Evolutionary conservation across 2,113 vertebrate species (phyloP).

Genomic region (Myotis lucifugus): DNA sequence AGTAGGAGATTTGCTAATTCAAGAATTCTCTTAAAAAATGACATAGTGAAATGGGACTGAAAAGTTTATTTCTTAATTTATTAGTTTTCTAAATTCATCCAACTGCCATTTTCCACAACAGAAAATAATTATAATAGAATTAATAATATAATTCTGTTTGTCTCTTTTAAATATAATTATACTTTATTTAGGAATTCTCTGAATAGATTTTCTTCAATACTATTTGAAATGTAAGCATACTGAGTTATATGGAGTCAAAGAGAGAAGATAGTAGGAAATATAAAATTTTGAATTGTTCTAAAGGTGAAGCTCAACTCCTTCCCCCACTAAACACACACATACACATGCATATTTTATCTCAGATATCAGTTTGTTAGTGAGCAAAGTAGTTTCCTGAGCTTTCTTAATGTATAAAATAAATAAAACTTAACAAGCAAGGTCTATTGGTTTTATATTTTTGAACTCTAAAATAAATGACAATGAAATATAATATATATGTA

Average conservation of each 20-base stretch:
- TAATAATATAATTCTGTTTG: not conserved
- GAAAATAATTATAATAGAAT: constrained; percentile 21
- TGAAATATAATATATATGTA: not conserved
- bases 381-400: not conserved
- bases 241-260: not conserved
- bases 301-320: not conserved
- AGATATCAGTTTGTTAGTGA: not conserved
- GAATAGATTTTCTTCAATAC: not conserved
- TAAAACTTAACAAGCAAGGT: not conserved
- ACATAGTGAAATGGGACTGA: not conserved
- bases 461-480: constrained; percentile 36
- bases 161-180: constrained; percentile 38
- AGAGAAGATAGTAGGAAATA: not conserved
- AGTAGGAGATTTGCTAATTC: constrained; percentile 43
- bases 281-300: not conserved
- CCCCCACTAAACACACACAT: not conserved
- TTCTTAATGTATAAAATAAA: not conserved
- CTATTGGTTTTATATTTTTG: constrained; percentile 10
- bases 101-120: constrained; percentile 7
- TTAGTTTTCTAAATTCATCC: constrained; percentile 6
- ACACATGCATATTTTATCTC: not conserved
- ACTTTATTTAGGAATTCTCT: constrained; percentile 31
- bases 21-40: constrained; percentile 34
- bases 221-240: not conserved
- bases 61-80: constrained; percentile 17